A percentile compares a stretch with the other conserved stretches of the same genome.
These are phyloP conservation scores for Andrena haemorrhoa DNA, from an alignment of 2,888 invertebrate species.

Conservation along the genomic window DNA sequence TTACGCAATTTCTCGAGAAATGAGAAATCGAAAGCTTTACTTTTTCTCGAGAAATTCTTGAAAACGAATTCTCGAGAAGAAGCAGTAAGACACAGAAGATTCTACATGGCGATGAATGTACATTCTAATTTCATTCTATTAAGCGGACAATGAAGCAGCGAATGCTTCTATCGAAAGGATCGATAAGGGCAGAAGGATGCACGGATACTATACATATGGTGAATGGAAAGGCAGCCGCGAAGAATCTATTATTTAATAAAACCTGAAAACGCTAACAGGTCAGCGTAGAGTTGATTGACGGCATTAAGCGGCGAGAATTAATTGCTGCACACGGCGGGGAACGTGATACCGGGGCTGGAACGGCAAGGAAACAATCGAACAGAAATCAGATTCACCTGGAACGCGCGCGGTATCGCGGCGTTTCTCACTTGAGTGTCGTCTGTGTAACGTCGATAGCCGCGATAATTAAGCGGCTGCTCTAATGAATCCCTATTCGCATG, in stretches of 20 bases:
- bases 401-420: slow-evolving; percentile 29
- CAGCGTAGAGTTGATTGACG: background rate
- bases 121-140: background rate
- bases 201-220: background rate
- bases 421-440: slow-evolving; percentile 61
- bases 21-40: too few relatives aligned
- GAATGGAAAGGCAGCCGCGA: background rate
- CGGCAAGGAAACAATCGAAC: slow-evolving; percentile 56
- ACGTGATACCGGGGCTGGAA: slow-evolving; percentile 30
- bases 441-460: slow-evolving; percentile 65
- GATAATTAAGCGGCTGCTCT: slow-evolving; percentile 76
- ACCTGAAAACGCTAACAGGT: background rate
- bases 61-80: too few relatives aligned
- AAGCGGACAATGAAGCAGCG: too few relatives aligned
- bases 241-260: slow-evolving; percentile 3
- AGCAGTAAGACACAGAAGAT: too few relatives aligned
- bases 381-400: slow-evolving; percentile 54
- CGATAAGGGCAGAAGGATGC: background rate
- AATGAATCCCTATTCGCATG: slow-evolving; percentile 77
- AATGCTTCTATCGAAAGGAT: background rate
- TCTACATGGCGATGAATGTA: too few relatives aligned
- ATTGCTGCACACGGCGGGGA: slow-evolving; percentile 33
- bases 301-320: slow-evolving; percentile 50
- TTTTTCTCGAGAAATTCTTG: too few relatives aligned
- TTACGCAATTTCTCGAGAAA: too few relatives aligned